Evolutionary conservation across 2,888 invertebrate species (phyloP).

Genomic region (Coecobrya sp.): DNA sequence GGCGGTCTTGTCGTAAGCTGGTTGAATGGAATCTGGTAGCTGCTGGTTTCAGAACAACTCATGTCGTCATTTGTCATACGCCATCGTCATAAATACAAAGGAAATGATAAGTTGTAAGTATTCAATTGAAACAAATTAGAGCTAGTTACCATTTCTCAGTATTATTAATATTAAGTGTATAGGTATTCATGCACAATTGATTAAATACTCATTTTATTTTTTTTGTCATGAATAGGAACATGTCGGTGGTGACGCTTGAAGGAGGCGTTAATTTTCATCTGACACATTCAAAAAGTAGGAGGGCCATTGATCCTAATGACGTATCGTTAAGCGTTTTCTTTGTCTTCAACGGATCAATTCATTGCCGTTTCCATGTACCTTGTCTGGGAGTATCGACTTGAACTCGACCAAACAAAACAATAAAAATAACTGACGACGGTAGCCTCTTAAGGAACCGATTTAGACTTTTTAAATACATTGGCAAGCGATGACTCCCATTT

Average conservation of each 20-base stretch:
- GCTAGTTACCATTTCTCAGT: background rate
- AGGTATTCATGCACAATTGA: background rate
- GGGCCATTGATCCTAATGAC: conserved; percentile 73
- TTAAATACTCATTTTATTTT: no score
- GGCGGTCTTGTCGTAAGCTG: no score
- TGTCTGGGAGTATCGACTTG: no score
- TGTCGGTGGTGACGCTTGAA: background rate
- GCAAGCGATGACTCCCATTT: no score
- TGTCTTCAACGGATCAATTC: background rate
- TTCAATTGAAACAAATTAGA: background rate
- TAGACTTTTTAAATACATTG: no score
- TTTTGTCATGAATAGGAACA: background rate
- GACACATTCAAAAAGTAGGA: conserved; percentile 2
- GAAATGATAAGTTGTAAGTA: no score
- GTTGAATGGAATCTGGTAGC: background rate
- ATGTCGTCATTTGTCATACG: background rate
- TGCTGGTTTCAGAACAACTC: background rate
- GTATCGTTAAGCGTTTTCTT: conserved; percentile 59
- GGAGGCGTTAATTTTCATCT: background rate
- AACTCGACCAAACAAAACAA: no score
- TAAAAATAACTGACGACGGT: no score
- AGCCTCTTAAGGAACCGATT: no score
- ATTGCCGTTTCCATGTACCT: no score
- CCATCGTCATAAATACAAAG: no score
- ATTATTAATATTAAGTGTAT: background rate